phyloP scores from a whole-genome alignment of 2,113 vertebrate species.

The Coptodon rendalli region DNA sequence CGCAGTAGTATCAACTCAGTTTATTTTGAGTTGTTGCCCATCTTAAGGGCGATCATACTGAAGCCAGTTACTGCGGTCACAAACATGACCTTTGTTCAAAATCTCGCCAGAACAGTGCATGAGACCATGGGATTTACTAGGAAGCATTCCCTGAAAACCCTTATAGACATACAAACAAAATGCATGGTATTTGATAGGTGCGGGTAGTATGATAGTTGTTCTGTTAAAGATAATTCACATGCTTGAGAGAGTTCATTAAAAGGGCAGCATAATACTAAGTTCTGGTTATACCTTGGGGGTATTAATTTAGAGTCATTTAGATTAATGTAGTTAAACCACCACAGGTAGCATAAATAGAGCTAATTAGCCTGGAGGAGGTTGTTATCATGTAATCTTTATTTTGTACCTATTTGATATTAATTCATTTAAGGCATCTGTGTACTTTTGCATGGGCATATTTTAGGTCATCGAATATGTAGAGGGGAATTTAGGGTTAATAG shows the following conservation, averaged over 20 bases:
- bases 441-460: background rate
- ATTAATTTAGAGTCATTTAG: background rate
- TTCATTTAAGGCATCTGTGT: background rate
- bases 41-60: background rate
- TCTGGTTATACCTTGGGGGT: background rate
- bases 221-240: background rate
- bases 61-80: background rate
- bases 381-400: background rate
- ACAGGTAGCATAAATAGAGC: background rate
- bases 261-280: background rate
- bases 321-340: background rate
- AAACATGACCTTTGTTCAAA: background rate
- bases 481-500: background rate
- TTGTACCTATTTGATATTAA: background rate
- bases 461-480: background rate
- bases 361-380: background rate
- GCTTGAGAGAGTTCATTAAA: background rate
- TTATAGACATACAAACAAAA: background rate
- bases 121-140: background rate
- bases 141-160: background rate
- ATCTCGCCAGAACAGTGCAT: background rate
- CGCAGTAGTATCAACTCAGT: background rate
- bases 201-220: background rate
- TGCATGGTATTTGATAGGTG: background rate
- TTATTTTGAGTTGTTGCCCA: background rate